Evolutionary conservation across 2,888 invertebrate genomes (phyloP).

Genomic region (Phorcus lineatus): DNA sequence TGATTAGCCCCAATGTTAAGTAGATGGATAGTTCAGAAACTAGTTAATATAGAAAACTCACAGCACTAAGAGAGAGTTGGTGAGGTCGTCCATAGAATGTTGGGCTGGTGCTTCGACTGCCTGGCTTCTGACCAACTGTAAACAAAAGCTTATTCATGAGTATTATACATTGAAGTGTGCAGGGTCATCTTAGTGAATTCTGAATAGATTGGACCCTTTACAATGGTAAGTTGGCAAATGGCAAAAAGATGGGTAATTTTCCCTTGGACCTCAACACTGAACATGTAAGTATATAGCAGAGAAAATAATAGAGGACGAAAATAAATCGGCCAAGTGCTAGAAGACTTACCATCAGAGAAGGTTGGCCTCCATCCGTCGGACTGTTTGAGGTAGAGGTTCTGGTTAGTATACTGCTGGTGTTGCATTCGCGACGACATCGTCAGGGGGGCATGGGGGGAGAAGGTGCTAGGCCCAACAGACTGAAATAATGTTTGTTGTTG

Average conservation of each 20-base stretch:
- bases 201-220: no score
- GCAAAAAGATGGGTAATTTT: no score
- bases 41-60: slow-evolving; percentile 41
- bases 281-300: no score
- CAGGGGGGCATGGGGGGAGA: slow-evolving; percentile 68
- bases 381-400: slow-evolving; percentile 67
- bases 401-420: slow-evolving; percentile 66
- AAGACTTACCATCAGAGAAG: slow-evolving; percentile 40
- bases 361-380: slow-evolving; percentile 67
- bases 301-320: no score
- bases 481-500: slow-evolving; percentile 20
- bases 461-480: slow-evolving; percentile 59
- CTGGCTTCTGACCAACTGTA: slow-evolving; percentile 59
- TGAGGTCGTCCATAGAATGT: slow-evolving; percentile 61
- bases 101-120: slow-evolving; percentile 54
- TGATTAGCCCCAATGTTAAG: no score
- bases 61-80: slow-evolving; percentile 62
- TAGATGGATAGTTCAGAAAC: no score
- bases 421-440: slow-evolving; percentile 54
- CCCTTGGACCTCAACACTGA: no score
- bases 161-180: no score
- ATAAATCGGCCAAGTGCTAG: no score
- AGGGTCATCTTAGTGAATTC: no score
- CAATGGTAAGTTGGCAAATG: no score
- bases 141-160: background rate